phyloP scores from a whole-genome alignment of 2,888 invertebrate genomes.

The Tetheella fluctuosa region DNA sequence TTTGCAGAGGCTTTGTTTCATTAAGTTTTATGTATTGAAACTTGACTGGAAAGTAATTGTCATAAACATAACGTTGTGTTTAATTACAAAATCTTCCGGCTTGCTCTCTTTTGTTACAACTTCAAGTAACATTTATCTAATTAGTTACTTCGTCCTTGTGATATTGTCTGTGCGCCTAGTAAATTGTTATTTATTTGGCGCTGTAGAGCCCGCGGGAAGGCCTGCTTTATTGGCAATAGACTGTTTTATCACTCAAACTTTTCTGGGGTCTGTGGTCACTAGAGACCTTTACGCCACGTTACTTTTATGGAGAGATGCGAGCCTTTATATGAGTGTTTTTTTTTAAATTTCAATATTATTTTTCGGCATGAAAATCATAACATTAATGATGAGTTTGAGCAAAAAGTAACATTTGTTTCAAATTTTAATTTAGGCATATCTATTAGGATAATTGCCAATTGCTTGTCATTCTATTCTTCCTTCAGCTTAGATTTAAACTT shows the following conservation, averaged over 20 bases:
- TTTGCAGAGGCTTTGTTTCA: too few species aligned
- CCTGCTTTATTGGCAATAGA: slow-evolving; percentile 18
- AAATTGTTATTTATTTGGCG: slow-evolving; percentile 36
- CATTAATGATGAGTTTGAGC: too few species aligned
- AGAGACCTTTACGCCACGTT: neutral
- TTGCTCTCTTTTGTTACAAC: slow-evolving; percentile 30
- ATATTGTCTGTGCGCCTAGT: slow-evolving; percentile 20
- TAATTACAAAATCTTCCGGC: slow-evolving; percentile 38
- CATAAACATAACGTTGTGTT: slow-evolving; percentile 14
- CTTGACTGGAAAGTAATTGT: neutral
- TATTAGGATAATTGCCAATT: too few species aligned
- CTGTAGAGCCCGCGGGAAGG: slow-evolving; percentile 2
- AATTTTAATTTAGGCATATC: too few species aligned
- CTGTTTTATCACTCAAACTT: neutral
- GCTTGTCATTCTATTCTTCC: too few species aligned
- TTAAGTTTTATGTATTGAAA: too few species aligned
- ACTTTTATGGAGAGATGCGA: too few species aligned
- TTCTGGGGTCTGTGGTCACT: neutral
- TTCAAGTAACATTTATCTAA: slow-evolving; percentile 46
- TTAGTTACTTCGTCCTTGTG: slow-evolving; percentile 36
- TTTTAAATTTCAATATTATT: too few species aligned
- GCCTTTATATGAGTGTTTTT: too few species aligned
- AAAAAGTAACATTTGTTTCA: too few species aligned
- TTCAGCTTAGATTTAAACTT: too few species aligned
- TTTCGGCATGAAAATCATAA: too few species aligned